A percentile compares a stretch with the other conserved stretches of the same genome.
These are phyloP conservation scores for Halocynthia roretzi DNA, from an alignment of 23 tunicate species.

Conservation along the genomic window DNA sequence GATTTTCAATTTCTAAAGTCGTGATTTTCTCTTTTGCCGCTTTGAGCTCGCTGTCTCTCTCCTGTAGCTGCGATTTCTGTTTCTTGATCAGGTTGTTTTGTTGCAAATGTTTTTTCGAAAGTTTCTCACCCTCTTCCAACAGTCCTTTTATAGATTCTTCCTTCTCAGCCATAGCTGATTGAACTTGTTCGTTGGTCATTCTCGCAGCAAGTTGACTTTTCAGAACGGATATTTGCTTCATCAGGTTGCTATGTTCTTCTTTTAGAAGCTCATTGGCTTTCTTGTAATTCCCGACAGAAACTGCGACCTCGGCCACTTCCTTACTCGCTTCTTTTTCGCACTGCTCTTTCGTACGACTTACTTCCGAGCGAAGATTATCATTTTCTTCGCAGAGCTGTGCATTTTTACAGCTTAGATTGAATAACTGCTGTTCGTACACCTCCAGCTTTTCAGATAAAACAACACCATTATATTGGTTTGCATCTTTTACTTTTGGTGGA, in stretches of 20 bases:
- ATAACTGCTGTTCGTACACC: constrained; percentile 66
- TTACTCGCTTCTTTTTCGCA: constrained; percentile 13
- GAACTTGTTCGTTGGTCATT: constrained; percentile 79
- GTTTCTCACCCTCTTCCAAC: constrained; percentile 73
- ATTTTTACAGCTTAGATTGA: constrained; percentile 73
- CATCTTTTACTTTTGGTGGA: background rate
- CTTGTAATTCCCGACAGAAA: background rate
- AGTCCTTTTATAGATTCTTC: constrained; percentile 89
- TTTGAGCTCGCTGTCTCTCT: constrained; percentile 37
- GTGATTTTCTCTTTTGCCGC: constrained; percentile 32
- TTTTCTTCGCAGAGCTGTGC: constrained; percentile 83
- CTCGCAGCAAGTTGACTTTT: constrained; percentile 30
- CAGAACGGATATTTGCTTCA: constrained; percentile 5
- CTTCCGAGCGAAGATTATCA: constrained; percentile 63
- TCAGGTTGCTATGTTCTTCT: constrained; percentile 18
- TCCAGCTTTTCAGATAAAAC: constrained; percentile 36
- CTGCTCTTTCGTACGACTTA: background rate
- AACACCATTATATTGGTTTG: background rate
- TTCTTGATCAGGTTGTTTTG: constrained; percentile 79
- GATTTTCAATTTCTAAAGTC: constrained; percentile 48
- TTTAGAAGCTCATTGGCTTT: background rate
- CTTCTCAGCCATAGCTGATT: constrained; percentile 63
- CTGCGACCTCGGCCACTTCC: background rate
- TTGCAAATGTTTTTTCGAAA: constrained; percentile 78
- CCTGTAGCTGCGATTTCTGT: constrained; percentile 40